phyloP scores from a whole-genome alignment of 2,888 invertebrate genomes.

The Eupithecia insigniata region DNA sequence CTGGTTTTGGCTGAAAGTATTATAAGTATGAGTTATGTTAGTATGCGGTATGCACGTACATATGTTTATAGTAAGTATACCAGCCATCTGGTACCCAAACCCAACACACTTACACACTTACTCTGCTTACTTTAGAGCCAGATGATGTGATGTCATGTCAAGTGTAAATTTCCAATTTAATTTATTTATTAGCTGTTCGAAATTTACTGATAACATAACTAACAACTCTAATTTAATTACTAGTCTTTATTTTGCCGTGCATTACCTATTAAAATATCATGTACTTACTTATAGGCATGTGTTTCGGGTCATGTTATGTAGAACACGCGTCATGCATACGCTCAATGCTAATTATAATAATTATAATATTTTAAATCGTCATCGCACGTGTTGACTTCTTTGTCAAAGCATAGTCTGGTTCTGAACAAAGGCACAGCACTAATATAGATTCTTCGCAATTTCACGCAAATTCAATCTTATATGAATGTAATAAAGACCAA shows the following conservation, averaged over 20 bases:
- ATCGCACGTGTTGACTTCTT: conserved; percentile 54
- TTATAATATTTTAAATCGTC: conserved; percentile 37
- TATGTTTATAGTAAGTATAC: not conserved
- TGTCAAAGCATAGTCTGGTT: conserved; percentile 51
- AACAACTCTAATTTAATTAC: not conserved
- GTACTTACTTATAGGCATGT: conserved; percentile 11
- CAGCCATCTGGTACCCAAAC: not conserved
- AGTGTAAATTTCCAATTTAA: not conserved
- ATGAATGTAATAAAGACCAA: conserved; percentile 15
- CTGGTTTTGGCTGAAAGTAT: not conserved
- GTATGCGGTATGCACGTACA: not conserved
- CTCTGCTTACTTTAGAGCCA: not conserved
- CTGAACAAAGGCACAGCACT: conserved; percentile 46
- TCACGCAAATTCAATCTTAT: conserved; percentile 16
- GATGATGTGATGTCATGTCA: not conserved
- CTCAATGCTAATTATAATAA: conserved; percentile 37
- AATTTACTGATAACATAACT: not conserved
- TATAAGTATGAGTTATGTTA: not conserved
- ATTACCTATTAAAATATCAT: not conserved
- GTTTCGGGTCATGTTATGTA: conserved; percentile 29
- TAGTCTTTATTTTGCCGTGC: not conserved
- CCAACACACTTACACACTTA: not conserved
- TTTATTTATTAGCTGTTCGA: not conserved
- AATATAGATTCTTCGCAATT: conserved; percentile 18
- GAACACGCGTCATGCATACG: conserved; percentile 35